Conservation (phyloP, 1,140 invertebrate genomes). For the Zaprionus lachaisei region DNA sequence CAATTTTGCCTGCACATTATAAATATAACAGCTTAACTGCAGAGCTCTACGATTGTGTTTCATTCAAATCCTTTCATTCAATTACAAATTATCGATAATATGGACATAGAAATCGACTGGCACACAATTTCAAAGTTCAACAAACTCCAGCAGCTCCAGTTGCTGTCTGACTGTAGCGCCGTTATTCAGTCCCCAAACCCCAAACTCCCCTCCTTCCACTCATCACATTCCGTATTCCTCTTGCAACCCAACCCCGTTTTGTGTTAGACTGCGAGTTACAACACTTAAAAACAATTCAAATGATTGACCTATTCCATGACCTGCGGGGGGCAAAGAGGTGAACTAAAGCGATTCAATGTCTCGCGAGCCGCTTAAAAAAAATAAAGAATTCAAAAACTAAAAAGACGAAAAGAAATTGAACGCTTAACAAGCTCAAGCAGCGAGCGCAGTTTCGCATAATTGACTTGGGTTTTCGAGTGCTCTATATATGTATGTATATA, state of each 20-base stretch:
- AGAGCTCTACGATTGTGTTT: too few relatives aligned
- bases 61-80: background rate
- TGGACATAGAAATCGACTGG: background rate
- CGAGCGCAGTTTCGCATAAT: slow-evolving; percentile 60
- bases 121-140: slow-evolving; percentile 37
- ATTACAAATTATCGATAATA: background rate
- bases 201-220: background rate
- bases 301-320: slow-evolving; percentile 78
- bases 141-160: slow-evolving; percentile 28
- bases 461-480: slow-evolving; percentile 67
- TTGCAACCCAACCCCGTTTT: background rate
- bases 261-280: slow-evolving; percentile 57
- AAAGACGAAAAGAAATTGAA: slow-evolving; percentile 18
- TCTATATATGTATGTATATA: slow-evolving; percentile 20
- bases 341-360: slow-evolving; percentile 24
- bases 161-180: background rate
- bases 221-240: background rate
- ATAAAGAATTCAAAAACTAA: slow-evolving; percentile 21
- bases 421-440: slow-evolving; percentile 75
- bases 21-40: too few relatives aligned
- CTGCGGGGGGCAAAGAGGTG: slow-evolving; percentile 39
- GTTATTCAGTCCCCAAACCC: background rate
- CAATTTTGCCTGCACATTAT: too few relatives aligned
- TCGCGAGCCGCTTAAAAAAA: slow-evolving; percentile 33
- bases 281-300: slow-evolving; percentile 81